A percentile compares a stretch with the other conserved stretches of the same genome.
Conservation (phyloP, 2,888 invertebrate species). For the Xestobium rufovillosum region DNA sequence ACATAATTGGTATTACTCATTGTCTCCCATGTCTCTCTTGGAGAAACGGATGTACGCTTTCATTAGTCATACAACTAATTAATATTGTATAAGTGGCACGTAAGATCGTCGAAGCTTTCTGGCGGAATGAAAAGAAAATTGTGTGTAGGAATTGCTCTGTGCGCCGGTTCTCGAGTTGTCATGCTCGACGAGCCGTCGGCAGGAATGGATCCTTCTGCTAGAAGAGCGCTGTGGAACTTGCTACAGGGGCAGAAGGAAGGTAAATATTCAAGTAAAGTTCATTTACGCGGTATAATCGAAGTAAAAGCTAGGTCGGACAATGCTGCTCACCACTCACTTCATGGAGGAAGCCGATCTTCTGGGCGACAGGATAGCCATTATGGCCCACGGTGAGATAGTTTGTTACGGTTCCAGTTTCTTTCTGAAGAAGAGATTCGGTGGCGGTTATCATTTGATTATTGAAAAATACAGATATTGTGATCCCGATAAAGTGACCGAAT, state of each 20-base stretch:
- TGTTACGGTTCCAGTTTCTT: constrained; percentile 76
- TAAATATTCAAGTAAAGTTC: no score
- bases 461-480: constrained; percentile 52
- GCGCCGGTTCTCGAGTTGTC: constrained; percentile 60
- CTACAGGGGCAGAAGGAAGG: constrained; percentile 57
- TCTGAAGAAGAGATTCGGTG: constrained; percentile 76
- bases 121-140: no score
- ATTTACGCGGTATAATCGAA: no score
- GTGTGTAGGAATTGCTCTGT: constrained; percentile 62
- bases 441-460: constrained; percentile 72
- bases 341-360: constrained; percentile 88
- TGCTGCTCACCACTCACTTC: constrained; percentile 78
- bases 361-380: constrained; percentile 82
- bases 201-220: constrained; percentile 74
- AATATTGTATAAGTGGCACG: no score
- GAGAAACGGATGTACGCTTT: no score
- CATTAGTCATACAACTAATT: no score
- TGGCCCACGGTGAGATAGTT: constrained; percentile 72
- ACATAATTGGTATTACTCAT: no score
- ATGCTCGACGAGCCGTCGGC: constrained; percentile 65
- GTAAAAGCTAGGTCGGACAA: constrained; percentile 62
- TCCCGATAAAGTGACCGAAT: constrained; percentile 46
- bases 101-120: no score
- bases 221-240: constrained; percentile 70
- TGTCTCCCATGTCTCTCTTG: no score